These are phyloP conservation scores for Portevinia maculata DNA, from an alignment of 2,888 invertebrate genomes.

Conservation along the genomic window DNA sequence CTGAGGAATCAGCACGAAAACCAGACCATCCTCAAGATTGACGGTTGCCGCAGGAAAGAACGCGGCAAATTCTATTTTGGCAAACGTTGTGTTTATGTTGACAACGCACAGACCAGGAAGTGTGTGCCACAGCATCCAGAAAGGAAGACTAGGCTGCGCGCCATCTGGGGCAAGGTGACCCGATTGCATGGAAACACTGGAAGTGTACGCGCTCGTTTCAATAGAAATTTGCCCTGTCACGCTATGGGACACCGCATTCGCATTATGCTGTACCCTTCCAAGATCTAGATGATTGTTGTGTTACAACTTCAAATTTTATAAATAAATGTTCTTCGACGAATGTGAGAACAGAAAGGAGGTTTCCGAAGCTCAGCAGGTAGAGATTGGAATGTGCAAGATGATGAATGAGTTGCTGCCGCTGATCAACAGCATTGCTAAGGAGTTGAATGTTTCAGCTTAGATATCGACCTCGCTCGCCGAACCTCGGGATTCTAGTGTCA, in stretches of 20 bases:
- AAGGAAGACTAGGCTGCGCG: conserved; percentile 93
- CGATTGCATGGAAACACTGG: conserved; percentile 98
- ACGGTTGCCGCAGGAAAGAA: conserved; percentile 91
- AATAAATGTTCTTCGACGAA: conserved; percentile 71
- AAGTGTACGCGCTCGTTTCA: conserved; percentile 97
- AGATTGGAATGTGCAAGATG: too few species aligned
- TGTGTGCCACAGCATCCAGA: conserved; percentile 93
- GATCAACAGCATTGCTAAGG: too few species aligned
- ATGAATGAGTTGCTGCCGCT: too few species aligned
- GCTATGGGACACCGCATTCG: conserved; percentile 99
- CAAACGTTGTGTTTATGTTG: conserved; percentile 98
- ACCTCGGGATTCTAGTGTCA: too few species aligned
- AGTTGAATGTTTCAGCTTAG: too few species aligned
- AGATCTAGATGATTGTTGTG: conserved; percentile 85
- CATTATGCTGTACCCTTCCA: conserved; percentile 95
- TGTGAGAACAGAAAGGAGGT: conserved; percentile 54
- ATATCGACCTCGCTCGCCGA: too few species aligned
- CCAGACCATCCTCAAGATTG: conserved; percentile 96
- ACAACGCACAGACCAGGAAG: conserved; percentile 96
- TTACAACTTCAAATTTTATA: conserved; percentile 77
- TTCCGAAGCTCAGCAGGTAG: too few species aligned
- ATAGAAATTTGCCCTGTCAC: conserved; percentile 96
- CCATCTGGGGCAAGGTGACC: conserved; percentile 99
- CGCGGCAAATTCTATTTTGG: conserved; percentile 97
- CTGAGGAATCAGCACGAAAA: conserved; percentile 98